Conservation (phyloP, 2,797 vertebrate species). For the Eremophila alpestris region DNA sequence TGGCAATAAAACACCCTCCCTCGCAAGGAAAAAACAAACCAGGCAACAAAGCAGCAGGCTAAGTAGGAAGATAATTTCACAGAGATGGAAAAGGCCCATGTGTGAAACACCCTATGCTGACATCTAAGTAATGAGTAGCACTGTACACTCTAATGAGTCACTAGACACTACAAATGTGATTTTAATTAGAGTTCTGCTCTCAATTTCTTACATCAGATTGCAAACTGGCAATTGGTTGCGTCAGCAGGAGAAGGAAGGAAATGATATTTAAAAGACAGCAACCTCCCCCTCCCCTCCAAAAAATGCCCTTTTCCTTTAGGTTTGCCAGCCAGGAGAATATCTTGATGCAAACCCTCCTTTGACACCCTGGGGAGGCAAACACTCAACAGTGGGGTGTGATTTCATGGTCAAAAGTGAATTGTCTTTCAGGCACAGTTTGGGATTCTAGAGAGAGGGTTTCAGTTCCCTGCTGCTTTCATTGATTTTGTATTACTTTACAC, state of each 20-base stretch:
- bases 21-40: neutral
- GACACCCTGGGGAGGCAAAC: neutral
- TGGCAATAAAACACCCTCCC: neutral
- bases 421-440: neutral
- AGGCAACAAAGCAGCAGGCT: neutral
- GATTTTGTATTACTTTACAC: neutral
- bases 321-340: neutral
- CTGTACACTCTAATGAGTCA: neutral
- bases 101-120: neutral
- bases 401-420: neutral
- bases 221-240: neutral
- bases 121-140: neutral
- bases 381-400: neutral
- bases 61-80: neutral
- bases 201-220: neutral
- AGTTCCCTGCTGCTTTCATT: neutral
- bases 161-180: neutral
- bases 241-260: neutral
- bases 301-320: neutral
- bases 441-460: neutral
- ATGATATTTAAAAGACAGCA: neutral
- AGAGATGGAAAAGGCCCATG: neutral
- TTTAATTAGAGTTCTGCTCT: constrained; percentile 8
- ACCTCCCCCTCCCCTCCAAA: neutral
- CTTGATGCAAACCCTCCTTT: neutral